These are phyloP conservation scores for Todus mexicanus DNA, from an alignment of 2,797 vertebrate genomes.

Conservation along the genomic window DNA sequence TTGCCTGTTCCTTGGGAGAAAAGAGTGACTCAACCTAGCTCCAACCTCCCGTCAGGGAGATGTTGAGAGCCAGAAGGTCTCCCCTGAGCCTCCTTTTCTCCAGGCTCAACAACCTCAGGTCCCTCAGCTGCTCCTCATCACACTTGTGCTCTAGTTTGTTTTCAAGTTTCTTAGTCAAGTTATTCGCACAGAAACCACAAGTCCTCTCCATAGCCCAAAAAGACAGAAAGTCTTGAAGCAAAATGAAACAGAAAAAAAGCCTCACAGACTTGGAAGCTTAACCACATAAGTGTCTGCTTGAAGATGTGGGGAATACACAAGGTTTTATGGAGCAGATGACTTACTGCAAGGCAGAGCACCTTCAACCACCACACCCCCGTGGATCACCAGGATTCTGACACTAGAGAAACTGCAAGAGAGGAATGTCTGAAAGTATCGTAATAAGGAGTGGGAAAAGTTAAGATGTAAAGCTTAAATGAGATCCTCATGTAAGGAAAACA, in stretches of 20 bases:
- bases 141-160: no score
- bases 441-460: neutral
- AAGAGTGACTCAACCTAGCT: no score
- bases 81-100: no score
- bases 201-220: neutral
- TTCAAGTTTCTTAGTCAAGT: neutral
- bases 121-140: no score
- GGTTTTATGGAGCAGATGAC: neutral
- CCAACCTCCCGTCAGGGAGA: no score
- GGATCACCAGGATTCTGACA: neutral
- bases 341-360: accelerated
- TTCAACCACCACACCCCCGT: accelerated
- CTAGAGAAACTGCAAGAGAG: accelerated
- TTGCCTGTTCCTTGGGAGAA: no score
- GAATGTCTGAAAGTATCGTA: accelerated
- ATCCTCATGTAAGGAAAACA: neutral
- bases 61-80: no score
- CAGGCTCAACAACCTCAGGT: no score
- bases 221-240: neutral
- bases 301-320: neutral
- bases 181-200: neutral
- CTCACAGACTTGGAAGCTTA: neutral
- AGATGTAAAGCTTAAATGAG: neutral
- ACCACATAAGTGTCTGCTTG: accelerated
- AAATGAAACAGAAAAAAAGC: neutral